phyloP scores from a whole-genome alignment of 92 coral and sea anemone genomes.

The Porites evermanni region DNA sequence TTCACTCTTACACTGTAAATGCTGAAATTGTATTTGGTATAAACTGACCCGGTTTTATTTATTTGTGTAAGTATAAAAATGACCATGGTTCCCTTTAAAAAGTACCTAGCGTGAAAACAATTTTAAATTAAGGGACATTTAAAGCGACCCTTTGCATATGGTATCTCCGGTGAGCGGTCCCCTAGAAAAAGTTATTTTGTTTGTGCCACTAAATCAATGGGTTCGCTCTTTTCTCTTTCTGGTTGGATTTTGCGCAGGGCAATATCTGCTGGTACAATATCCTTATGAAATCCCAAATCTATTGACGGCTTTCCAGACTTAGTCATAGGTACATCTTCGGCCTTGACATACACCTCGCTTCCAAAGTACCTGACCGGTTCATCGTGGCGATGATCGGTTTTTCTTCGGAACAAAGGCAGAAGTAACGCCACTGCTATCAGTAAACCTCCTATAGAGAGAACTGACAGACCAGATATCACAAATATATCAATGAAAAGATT shows the following conservation, averaged over 20 bases:
- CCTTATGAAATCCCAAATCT: constrained; percentile 81
- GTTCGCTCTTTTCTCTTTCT: constrained; percentile 63
- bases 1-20: no score
- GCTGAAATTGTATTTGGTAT: no score
- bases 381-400: constrained; percentile 35
- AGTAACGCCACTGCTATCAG: constrained; percentile 79
- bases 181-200: not conserved
- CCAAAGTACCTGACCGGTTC: constrained; percentile 72
- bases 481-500: constrained; percentile 70
- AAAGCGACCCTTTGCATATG: no score
- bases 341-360: constrained; percentile 89
- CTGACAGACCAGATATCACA: constrained; percentile 79
- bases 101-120: no score
- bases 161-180: not conserved
- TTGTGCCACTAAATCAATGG: constrained; percentile 45
- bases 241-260: constrained; percentile 81
- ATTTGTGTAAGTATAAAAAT: no score
- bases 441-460: constrained; percentile 84
- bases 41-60: no score
- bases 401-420: constrained; percentile 78
- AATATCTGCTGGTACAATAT: constrained; percentile 74
- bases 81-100: no score
- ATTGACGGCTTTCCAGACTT: constrained; percentile 54
- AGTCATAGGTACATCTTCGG: constrained; percentile 53
- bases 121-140: no score